Evolutionary conservation across 2,888 invertebrate genomes (phyloP).

Genomic region (Cataglyphis albicans): DNA sequence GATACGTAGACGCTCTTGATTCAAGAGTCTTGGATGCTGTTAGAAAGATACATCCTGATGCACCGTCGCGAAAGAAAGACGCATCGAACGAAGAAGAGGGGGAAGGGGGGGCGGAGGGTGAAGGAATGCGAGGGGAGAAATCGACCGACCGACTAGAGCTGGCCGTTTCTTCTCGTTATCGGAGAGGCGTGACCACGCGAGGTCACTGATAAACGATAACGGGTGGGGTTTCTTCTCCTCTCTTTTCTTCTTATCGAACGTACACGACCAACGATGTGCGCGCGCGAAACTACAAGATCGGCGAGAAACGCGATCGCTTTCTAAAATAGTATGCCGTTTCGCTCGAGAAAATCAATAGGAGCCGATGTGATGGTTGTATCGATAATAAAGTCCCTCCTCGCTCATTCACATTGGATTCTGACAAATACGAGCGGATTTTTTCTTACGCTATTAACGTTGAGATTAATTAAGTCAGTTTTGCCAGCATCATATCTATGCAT

Average conservation of each 20-base stretch:
- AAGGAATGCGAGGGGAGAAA: no score
- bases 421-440: background rate
- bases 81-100: conserved; percentile 22
- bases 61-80: conserved; percentile 18
- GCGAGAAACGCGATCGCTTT: conserved; percentile 65
- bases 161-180: conserved; percentile 67
- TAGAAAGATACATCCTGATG: conserved; percentile 36
- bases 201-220: conserved; percentile 78
- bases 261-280: conserved; percentile 48
- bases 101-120: no score
- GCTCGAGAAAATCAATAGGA: conserved; percentile 42
- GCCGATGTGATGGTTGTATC: conserved; percentile 14
- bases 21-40: conserved; percentile 26
- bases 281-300: conserved; percentile 60
- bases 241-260: conserved; percentile 45
- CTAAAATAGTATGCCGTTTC: conserved; percentile 64
- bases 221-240: conserved; percentile 56
- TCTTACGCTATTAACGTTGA: background rate
- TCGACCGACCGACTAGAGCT: conserved; percentile 14
- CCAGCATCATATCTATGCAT: background rate
- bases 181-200: conserved; percentile 76
- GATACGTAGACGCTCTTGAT: background rate
- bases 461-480: background rate
- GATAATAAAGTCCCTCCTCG: conserved; percentile 19
- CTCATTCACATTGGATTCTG: background rate